phyloP scores from a whole-genome alignment of 2,888 invertebrate genomes.

The Brachyopa scutellaris region DNA sequence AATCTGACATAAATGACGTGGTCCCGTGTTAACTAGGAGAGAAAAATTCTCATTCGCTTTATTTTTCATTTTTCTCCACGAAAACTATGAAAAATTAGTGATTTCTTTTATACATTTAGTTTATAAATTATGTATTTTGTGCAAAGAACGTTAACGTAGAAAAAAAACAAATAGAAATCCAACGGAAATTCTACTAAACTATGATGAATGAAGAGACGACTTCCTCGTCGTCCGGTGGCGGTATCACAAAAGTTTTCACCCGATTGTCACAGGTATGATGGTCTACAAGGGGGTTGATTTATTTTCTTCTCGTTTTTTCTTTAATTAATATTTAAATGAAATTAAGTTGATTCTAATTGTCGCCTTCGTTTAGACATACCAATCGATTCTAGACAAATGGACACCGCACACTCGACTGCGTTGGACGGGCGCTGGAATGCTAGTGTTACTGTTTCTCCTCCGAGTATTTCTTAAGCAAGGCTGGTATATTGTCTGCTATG shows the following conservation, averaged over 20 bases:
- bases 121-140: constrained; percentile 59
- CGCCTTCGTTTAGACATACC: constrained; percentile 83
- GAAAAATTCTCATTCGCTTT: constrained; percentile 44
- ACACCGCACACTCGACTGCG: constrained; percentile 91
- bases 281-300: not conserved
- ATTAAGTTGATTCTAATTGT: constrained; percentile 11
- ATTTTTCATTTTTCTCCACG: constrained; percentile 34
- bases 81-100: constrained; percentile 56
- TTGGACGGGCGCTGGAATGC: constrained; percentile 89
- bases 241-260: constrained; percentile 79
- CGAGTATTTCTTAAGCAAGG: constrained; percentile 95
- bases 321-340: constrained; percentile 16
- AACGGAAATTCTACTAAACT: constrained; percentile 48
- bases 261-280: constrained; percentile 80
- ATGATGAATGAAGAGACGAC: constrained; percentile 82
- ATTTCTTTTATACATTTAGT: constrained; percentile 38
- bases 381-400: constrained; percentile 92
- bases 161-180: constrained; percentile 16
- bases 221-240: constrained; percentile 77
- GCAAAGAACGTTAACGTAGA: constrained; percentile 51
- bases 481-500: constrained; percentile 99
- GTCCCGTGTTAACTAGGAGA: constrained; percentile 51
- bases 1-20: constrained; percentile 71
- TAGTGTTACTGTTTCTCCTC: constrained; percentile 89
- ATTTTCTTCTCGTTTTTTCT: not conserved